Percentiles rank a stretch among this genome's conserved stretches.
phyloP scores from a whole-genome alignment of 2,113 vertebrate species.

The Eretmochelys imbricata region DNA sequence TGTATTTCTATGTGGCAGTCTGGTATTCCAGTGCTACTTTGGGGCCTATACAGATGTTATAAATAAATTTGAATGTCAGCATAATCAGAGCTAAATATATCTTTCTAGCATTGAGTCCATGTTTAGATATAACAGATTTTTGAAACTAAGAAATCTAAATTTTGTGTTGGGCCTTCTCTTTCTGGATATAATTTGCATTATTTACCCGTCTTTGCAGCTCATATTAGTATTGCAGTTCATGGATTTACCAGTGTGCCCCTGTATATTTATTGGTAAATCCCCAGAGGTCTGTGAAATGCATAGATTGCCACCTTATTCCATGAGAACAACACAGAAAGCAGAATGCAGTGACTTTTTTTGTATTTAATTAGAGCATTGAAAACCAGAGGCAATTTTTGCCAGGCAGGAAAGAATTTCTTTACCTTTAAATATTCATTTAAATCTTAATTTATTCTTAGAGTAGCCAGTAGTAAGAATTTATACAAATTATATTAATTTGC shows the following conservation, averaged over 20 bases:
- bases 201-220: neutral
- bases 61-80: neutral
- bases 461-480: neutral
- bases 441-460: neutral
- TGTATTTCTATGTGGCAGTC: neutral
- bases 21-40: neutral
- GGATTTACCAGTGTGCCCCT: neutral
- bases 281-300: neutral
- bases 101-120: neutral
- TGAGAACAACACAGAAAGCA: neutral
- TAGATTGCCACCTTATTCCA: neutral
- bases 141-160: neutral
- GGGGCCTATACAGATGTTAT: neutral
- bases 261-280: neutral
- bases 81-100: neutral
- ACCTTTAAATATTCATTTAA: neutral
- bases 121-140: neutral
- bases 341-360: neutral
- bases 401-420: neutral
- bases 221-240: neutral
- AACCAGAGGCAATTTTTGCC: neutral
- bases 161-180: neutral
- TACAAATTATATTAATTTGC: accelerated
- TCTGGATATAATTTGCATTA: neutral
- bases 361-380: neutral